Evolutionary conservation across 2,113 vertebrate genomes (phyloP).

Genomic region (Prunella fulvescens): DNA sequence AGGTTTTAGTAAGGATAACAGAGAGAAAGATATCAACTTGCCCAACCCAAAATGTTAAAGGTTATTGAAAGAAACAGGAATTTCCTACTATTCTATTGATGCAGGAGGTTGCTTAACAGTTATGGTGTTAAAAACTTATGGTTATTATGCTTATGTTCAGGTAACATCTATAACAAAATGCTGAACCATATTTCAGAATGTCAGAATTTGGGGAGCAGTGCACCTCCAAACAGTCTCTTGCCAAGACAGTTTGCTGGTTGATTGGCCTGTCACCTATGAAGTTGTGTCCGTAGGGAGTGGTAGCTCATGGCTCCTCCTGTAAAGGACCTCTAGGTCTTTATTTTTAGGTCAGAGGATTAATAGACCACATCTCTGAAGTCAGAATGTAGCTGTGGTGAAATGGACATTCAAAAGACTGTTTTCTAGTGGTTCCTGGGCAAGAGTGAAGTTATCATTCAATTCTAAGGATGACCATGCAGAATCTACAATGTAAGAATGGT

Average conservation of each 20-base stretch:
- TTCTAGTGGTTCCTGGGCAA: background rate
- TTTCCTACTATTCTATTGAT: background rate
- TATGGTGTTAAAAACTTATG: background rate
- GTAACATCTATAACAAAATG: background rate
- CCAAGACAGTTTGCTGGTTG: background rate
- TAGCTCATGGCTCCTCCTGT: background rate
- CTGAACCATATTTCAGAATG: background rate
- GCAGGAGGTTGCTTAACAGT: background rate
- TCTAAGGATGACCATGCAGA: background rate
- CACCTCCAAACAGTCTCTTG: background rate
- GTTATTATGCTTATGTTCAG: background rate
- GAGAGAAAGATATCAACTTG: background rate
- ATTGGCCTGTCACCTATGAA: background rate
- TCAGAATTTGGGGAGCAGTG: background rate
- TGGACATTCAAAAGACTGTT: background rate
- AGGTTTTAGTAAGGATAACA: background rate
- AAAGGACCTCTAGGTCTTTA: background rate
- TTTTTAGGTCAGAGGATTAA: background rate
- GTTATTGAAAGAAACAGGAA: background rate
- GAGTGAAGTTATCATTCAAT: background rate
- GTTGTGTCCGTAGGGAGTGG: background rate
- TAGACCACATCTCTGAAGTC: background rate
- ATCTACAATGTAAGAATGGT: background rate
- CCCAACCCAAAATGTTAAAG: background rate
- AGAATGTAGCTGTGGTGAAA: background rate